These are phyloP conservation scores for Nebria salina DNA, from an alignment of 2,888 invertebrate species.

Conservation along the genomic window DNA sequence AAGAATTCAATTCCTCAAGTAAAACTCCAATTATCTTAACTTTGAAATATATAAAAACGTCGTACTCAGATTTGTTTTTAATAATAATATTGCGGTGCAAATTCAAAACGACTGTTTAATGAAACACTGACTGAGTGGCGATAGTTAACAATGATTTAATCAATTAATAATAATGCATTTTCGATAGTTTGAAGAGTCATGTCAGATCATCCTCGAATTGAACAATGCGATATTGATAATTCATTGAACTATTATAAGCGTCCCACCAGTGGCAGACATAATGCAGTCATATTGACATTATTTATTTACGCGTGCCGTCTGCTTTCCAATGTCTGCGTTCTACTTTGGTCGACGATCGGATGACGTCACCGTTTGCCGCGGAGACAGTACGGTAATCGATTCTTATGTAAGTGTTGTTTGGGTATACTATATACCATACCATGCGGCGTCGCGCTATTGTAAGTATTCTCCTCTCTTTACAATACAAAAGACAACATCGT, in stretches of 20 bases:
- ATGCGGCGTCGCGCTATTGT: background rate
- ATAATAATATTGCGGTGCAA: too few relatives aligned
- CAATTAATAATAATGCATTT: background rate
- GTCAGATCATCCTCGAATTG: background rate
- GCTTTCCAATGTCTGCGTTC: conserved; percentile 23
- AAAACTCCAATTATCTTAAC: too few relatives aligned
- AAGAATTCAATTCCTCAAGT: too few relatives aligned
- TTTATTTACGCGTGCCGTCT: conserved; percentile 27
- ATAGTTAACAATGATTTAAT: background rate
- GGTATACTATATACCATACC: background rate
- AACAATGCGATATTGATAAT: background rate
- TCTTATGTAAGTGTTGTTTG: conserved; percentile 22
- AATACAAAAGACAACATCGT: background rate
- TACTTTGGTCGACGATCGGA: background rate
- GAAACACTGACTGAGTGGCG: background rate
- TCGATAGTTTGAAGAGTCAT: background rate
- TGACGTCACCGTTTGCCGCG: conserved; percentile 3
- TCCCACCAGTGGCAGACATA: background rate
- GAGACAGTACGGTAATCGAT: conserved; percentile 14
- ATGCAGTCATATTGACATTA: conserved; percentile 27
- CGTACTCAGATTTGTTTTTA: too few relatives aligned
- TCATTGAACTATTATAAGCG: background rate
- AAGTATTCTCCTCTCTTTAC: background rate
- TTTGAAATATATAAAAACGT: too few relatives aligned
- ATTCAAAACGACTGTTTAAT: too few relatives aligned